Evolutionary conservation across 2,888 invertebrate species (phyloP).

Genomic region (Lycia hirtaria): DNA sequence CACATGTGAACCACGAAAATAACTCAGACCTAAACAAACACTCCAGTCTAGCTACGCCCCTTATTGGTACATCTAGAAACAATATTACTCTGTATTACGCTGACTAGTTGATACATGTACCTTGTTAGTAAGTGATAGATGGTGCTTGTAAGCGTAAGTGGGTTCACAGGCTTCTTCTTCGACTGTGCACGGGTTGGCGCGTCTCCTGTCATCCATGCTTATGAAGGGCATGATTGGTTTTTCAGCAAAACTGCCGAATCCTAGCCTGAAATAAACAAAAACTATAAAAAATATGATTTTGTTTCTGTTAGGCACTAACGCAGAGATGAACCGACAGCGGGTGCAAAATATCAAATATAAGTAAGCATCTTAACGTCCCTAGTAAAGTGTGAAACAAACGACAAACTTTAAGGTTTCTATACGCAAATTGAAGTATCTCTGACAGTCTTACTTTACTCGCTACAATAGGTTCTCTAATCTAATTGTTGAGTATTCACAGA

Average conservation of each 20-base stretch:
- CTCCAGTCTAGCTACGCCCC: slow-evolving; percentile 1
- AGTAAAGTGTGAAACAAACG: no score
- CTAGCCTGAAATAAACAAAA: slow-evolving; percentile 81
- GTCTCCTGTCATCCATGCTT: slow-evolving; percentile 78
- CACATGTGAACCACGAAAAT: no score
- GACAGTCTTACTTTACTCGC: no score
- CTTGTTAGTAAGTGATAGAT: slow-evolving; percentile 88
- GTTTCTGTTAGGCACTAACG: background rate
- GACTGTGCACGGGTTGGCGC: slow-evolving; percentile 87
- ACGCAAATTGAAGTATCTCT: no score
- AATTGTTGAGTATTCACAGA: no score
- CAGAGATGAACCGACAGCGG: no score
- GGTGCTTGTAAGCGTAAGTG: slow-evolving; percentile 93
- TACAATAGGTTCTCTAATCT: no score
- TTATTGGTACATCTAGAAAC: background rate
- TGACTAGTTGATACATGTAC: slow-evolving; percentile 54
- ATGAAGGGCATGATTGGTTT: slow-evolving; percentile 91
- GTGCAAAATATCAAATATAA: no score
- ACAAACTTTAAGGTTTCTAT: no score
- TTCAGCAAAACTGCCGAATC: slow-evolving; percentile 92
- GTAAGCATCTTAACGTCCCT: no score
- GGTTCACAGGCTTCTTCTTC: slow-evolving; percentile 88
- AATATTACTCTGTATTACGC: slow-evolving; percentile 1
- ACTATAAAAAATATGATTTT: background rate
- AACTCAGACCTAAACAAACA: slow-evolving; percentile 9